Evolutionary conservation across 2,888 invertebrate genomes (phyloP), one percentile per base, ranked within the genome.

Genomic region (Antheraea yamamai): DNA sequence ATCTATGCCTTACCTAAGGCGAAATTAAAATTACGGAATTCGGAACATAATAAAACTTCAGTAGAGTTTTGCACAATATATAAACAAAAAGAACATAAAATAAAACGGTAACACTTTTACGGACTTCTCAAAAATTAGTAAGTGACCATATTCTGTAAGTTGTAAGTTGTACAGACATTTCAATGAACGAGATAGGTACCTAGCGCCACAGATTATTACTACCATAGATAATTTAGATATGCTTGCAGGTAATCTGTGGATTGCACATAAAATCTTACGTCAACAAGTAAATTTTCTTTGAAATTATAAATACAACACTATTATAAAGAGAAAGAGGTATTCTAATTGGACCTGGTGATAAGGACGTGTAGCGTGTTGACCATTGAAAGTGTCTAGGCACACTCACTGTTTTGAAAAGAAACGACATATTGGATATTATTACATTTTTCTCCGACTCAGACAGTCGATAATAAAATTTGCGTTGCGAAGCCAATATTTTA

Each of bases 1-100:
- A 76, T 84, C 83, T 85, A 85, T 87, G 90, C 91, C 91, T 91
- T 89, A 84, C 84, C 85, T 87, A 84, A 83, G 84, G 86, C 84
- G 85, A 82, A 80, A 82, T 79, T 81, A 84, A 85, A 81, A 83
- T 83, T 84, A 82, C 81, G 77, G 80, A 80, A 77, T 79, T 81
- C 80, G 83, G 80, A 77, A 82, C 81, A 83, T 77, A 72, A 73
- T 78, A 68, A 35, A 77, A 78, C 78, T 76, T 78, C 75, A 70
- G 75, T 68, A 74, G 74, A 76, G 78, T 75, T 76, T 75, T 77
- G 78, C 76, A 78, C 75, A 72, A 75, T 76, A 80, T 77, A 80
- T 77, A 80, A 81, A 82, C 75, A 77, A 79, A 79, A 81, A 77
- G 72, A 58, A 20, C 52, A 74, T 73, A n/a, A 55, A 78, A 68